phyloP scores from a whole-genome alignment of 2,113 vertebrate species.

The Colius striatus region DNA sequence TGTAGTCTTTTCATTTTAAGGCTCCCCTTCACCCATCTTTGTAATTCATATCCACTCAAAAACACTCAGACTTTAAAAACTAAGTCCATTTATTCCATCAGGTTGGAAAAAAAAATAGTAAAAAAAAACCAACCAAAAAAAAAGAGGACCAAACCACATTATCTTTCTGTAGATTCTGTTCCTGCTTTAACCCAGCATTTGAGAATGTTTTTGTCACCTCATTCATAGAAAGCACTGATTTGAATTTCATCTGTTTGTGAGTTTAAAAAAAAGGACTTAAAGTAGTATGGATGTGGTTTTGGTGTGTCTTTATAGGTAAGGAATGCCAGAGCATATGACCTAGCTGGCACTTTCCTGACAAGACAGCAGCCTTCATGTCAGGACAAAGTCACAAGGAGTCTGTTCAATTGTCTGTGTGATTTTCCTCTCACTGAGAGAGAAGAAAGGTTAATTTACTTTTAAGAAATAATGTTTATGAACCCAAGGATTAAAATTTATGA shows the following conservation, averaged over 20 bases:
- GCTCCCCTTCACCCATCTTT: not conserved
- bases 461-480: not conserved
- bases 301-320: not conserved
- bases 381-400: not conserved
- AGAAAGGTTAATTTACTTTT: not conserved
- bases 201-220: not conserved
- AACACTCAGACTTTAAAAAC: not conserved
- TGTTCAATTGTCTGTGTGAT: not conserved
- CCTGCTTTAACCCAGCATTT: not conserved
- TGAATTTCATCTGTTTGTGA: not conserved
- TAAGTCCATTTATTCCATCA: not conserved
- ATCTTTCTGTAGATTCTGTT: not conserved
- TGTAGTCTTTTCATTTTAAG: not conserved
- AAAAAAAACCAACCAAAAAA: not conserved
- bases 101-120: not conserved
- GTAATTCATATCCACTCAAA: not conserved
- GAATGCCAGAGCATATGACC: not conserved
- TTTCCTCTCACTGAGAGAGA: not conserved
- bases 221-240: not conserved
- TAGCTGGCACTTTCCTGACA: not conserved
- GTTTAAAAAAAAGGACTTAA: not conserved
- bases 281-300: not conserved
- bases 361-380: not conserved
- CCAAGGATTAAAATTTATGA: not conserved
- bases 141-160: not conserved